Evolutionary conservation across 2,113 vertebrate genomes (phyloP).

Genomic region (human (Homo sapiens)): GRCh38 chr4:53174501-53175000

Average conservation of each 20-base stretch:
- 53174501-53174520: not conserved
- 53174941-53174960: not conserved
- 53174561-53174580: not conserved
- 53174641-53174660: conserved; percentile 30
- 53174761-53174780: conserved; percentile 31
- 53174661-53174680: conserved; percentile 35
- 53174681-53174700: conserved; percentile 30
- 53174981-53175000: conserved; percentile 22
- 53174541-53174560: not conserved
- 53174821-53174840: conserved; percentile 3
- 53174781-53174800: conserved; percentile 30
- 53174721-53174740: not conserved
- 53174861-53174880: conserved; percentile 9
- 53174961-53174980: not conserved
- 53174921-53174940: not conserved
- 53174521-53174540: not conserved
- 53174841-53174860: conserved; percentile 3
- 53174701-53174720: conserved; percentile 28
- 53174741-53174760: not conserved
- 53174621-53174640: not conserved
- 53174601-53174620: not conserved
- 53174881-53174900: conserved; percentile 29
- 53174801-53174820: not conserved
- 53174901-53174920: not conserved
- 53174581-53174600: not conserved